Evolutionary conservation across 2,888 invertebrate genomes (phyloP), one percentile per base, ranked within the genome.

Genomic region (Melanostoma scalare): DNA sequence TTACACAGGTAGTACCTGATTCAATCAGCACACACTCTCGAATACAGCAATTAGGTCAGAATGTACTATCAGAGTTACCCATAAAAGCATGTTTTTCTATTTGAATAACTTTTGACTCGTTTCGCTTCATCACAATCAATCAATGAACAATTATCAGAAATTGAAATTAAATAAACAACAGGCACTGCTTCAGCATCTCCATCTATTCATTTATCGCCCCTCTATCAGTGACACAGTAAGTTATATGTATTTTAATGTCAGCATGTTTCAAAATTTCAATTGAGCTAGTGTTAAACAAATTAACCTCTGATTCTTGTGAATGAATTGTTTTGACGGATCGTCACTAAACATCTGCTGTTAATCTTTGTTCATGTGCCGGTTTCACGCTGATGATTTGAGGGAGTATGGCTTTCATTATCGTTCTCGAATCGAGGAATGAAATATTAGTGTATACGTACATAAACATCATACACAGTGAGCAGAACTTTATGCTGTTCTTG

Each of bases 271-370:
- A 67, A 71, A 72, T 68, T 72, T 36, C 48, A 77, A 42, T 68
- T 80, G 44, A 81, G 36, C 46, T 56, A 73, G 40, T 81, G 86
- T 86, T 78, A 85, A 86, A 81, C 75, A 78, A 85, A 75, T 86
- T 86, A 81, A 85, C 86, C 85, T 81, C 73, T 76, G 30, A 31
- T 71, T 69, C 20, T 63, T 69, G 78, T 80, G 77, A 82, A 82
- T 82, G 82, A 69, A 82, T 73, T 73, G 77, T 77, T 77, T 73
- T 82, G 73, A 82, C 76, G 75, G 65, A 76, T 72, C 76, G 76
- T 71, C 69, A 80, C 58, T 65, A 77, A 50, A 69, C 53, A 40
- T 71, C 31, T 44, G 52, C 42, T 55, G 63, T 52, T 46, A 46
- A 46, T 63, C 20, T 65, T 33, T 9, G 8, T 60, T 44, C n/a